Percentiles rank a stretch among this genome's conserved stretches.
These are phyloP conservation scores for Oostethus manadensis DNA, from an alignment of 2,113 vertebrate species.

Conservation along the genomic window DNA sequence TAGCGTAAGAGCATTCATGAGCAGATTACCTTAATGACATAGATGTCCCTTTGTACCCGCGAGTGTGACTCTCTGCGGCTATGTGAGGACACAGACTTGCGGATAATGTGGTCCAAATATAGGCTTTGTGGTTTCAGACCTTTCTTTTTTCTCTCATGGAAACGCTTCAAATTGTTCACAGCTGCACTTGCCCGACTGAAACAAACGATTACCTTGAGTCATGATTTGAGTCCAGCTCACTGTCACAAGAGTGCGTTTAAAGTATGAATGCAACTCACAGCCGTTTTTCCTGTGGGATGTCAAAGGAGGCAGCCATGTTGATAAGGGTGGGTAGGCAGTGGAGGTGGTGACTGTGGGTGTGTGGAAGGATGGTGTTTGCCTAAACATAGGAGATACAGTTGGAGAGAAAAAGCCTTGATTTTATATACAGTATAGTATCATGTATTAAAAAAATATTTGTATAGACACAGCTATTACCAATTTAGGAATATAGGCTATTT, in stretches of 20 bases:
- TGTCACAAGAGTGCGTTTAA: not conserved
- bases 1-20: not conserved
- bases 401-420: constrained; percentile 6
- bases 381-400: constrained; percentile 40
- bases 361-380: constrained; percentile 98
- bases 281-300: constrained; percentile 92
- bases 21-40: constrained; percentile 85
- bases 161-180: constrained; percentile 91
- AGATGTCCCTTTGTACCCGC: constrained; percentile 88
- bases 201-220: constrained; percentile 5
- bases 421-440: not conserved
- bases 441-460: not conserved
- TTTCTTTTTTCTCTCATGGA: constrained; percentile 96
- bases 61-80: constrained; percentile 86
- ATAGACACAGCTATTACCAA: not conserved
- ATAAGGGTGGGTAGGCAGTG: constrained; percentile 95
- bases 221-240: not conserved
- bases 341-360: constrained; percentile 95
- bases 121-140: constrained; percentile 94
- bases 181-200: constrained; percentile 91
- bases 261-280: constrained; percentile 76
- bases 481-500: not conserved
- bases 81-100: constrained; percentile 84
- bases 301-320: constrained; percentile 97
- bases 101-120: constrained; percentile 94